Evolutionary conservation across 2,888 invertebrate genomes (phyloP).

Genomic region (Papilio protenor): DNA sequence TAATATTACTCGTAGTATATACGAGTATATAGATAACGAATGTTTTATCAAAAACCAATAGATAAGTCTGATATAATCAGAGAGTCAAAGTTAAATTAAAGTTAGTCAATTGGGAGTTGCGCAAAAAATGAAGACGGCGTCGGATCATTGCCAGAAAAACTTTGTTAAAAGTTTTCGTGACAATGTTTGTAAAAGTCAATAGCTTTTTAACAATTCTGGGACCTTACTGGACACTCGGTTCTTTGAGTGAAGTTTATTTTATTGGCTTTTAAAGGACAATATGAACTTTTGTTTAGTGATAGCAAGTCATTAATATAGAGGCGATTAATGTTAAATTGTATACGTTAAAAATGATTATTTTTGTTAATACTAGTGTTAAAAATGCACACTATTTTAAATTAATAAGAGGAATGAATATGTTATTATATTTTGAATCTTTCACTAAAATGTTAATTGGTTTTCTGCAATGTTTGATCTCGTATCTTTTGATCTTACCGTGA

Average conservation of each 20-base stretch:
- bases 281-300: not conserved
- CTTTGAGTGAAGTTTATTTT: not conserved
- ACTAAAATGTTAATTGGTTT: not conserved
- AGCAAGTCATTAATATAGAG: too few relatives aligned
- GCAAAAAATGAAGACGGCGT: conserved; percentile 27
- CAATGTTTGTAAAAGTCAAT: conserved; percentile 25
- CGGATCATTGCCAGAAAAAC: conserved; percentile 25
- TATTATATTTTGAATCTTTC: not conserved
- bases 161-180: conserved; percentile 28
- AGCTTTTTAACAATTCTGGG: conserved; percentile 29
- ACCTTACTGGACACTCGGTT: not conserved
- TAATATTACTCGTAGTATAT: too few relatives aligned
- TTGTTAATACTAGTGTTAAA: not conserved
- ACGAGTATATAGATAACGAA: not conserved
- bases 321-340: not conserved
- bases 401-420: not conserved
- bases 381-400: not conserved
- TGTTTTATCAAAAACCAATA: not conserved
- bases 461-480: conserved; percentile 5
- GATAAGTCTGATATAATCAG: not conserved
- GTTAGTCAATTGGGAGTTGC: conserved; percentile 13
- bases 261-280: not conserved
- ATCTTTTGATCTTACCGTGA: conserved; percentile 14
- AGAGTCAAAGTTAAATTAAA: conserved; percentile 24
- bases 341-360: not conserved